Evolutionary conservation across 2,888 invertebrate species (phyloP).

Genomic region (Didymodactylos carnosus): DNA sequence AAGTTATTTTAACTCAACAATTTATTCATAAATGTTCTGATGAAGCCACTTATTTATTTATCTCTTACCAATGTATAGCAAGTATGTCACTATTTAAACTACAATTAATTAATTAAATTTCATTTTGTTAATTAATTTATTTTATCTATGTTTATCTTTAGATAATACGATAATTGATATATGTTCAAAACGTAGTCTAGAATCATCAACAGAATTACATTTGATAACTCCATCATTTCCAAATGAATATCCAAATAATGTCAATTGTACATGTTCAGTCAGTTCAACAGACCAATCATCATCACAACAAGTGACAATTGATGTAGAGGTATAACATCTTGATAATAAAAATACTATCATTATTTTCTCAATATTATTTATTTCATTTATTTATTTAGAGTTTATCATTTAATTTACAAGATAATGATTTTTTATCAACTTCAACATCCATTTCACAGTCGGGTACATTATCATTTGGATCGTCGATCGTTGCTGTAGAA

Average conservation of each 20-base stretch:
- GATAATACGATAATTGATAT: not conserved
- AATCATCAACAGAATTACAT: not conserved
- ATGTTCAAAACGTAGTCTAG: not conserved
- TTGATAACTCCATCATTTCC: not conserved
- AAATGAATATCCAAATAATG: constrained; percentile 1
- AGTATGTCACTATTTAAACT: not conserved
- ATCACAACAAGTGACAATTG: not conserved
- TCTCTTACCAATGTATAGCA: constrained; percentile 5
- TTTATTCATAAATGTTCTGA: constrained; percentile 12
- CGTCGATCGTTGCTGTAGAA: not conserved
- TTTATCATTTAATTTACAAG: not conserved
- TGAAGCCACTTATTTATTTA: constrained; percentile 5
- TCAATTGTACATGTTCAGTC: not conserved
- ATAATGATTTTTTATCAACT: constrained; percentile 5
- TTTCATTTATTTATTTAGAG: too few relatives aligned
- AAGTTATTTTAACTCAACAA: not conserved
- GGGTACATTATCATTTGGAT: constrained; percentile 1
- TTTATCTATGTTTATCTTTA: not conserved
- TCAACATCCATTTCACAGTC: not conserved
- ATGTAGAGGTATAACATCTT: not conserved
- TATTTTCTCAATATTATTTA: too few relatives aligned
- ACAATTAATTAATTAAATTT: too few relatives aligned
- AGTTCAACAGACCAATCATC: not conserved
- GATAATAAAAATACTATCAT: too few relatives aligned
- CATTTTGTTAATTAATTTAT: too few relatives aligned